Percentiles rank a stretch among this genome's conserved stretches.
Evolutionary conservation across 2,113 vertebrate genomes (phyloP).

Genomic region (Carollia perspicillata): DNA sequence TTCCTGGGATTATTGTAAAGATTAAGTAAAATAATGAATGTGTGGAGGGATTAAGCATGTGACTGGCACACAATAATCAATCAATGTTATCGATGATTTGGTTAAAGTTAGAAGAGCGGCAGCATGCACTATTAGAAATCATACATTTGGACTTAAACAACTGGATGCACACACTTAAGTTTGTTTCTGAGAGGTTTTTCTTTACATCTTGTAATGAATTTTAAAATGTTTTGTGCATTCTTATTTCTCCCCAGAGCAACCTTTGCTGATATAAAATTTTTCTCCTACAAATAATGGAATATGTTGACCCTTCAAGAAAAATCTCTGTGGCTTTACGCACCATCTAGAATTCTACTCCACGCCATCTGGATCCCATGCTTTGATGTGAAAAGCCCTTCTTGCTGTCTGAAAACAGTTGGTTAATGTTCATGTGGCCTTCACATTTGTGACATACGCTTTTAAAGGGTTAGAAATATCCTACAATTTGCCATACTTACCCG

Average conservation of each 20-base stretch:
- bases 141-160: background rate
- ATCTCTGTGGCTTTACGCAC: background rate
- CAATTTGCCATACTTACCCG: background rate
- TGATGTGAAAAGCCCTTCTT: accelerated
- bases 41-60: background rate
- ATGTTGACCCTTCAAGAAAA: background rate
- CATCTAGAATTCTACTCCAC: background rate
- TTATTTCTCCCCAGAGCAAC: background rate
- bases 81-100: background rate
- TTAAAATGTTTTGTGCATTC: background rate
- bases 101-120: background rate
- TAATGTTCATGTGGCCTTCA: background rate
- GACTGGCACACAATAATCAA: background rate
- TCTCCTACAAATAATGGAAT: background rate
- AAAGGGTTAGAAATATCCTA: background rate
- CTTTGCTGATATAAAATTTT: background rate
- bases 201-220: background rate
- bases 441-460: background rate
- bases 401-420: background rate
- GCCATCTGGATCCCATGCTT: background rate
- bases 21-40: background rate
- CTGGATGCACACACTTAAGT: background rate
- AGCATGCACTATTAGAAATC: background rate
- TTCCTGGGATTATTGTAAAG: background rate
- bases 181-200: background rate